Evolutionary conservation across 2,113 vertebrate species (phyloP), one percentile per base, ranked within the genome.

Genomic region (Anarhynchus alexandrinus): DNA sequence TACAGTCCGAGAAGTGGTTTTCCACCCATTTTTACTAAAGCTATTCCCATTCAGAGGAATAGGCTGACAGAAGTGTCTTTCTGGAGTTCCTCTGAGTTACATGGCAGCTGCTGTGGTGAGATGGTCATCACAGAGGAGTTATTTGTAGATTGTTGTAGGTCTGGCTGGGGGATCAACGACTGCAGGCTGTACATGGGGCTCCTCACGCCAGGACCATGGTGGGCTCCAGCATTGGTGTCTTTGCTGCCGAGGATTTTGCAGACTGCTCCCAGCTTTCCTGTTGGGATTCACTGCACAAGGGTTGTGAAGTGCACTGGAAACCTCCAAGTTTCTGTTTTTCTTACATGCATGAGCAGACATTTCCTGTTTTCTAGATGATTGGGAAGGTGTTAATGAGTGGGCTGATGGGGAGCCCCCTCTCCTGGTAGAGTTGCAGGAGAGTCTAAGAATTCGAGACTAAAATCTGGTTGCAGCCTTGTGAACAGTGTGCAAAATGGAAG

Each of bases 261-360:
- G 51, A 54, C 15, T 0, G 0, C 15, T 80, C 19, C 42, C 38
- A 71, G 8, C 11, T 61, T 94, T 62, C 12, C 7, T 11, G 16
- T 62, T 25, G 4, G 23, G 34, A 49, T 59, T 78, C 11, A 14
- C 16, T 81, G n/a, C 30, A 34, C 19, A 73, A 29, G 40, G 7
- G 2, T 29, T 86, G 49, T 45, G 38, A 83, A 14, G 17, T 64
- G 23, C 30, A 32, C 4, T 13, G 21, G 49, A 76, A 94, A 69
- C 15, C n/a, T 77, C 3, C 3, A 58, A 59, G 5, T 49, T 58
- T 47, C 19, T 62, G 3, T 0, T 65, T 76, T 82, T 69, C 30
- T 38, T 73, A 19, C 8, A 11, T 14, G 10, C 14, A 52, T 38
- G 19, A 83, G 16, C 13, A 45, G n/a, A 49, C 4, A 21, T 59